Base-by-base conservation (phyloP, 2,888 invertebrate genomes). In the Stenodema calcarata region DNA sequence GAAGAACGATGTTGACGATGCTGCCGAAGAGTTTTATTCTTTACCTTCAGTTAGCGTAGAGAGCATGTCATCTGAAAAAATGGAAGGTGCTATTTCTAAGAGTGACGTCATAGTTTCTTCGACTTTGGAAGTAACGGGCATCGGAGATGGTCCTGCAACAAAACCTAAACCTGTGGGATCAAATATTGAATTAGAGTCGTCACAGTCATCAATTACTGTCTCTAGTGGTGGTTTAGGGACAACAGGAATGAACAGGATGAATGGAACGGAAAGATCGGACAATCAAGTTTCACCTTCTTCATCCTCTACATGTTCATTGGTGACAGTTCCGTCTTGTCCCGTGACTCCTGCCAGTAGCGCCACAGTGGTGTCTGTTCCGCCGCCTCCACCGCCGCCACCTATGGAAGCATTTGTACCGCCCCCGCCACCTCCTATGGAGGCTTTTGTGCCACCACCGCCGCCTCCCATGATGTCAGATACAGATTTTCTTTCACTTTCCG, bases 381-480 rank as follows among this genome's bases (percentile, higher is more conserved):
- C 89, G 2, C 89, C 89, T 18, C 87, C 88, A 14, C 87, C 89
- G n/a, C 35, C 90, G 89, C 62, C 89, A 80, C 89, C 90, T 4
- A 87, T 47, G n/a, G n/a, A 23, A 12, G 12, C 88, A 18, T 41
- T 80, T 1, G 28, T 30, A 35, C 28, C n/a, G 75, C 88, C 89
- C 62, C 89, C 89, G 23, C 90, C 90, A 16, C 89, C 90, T 27
- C 88, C 89, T 76, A 88, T 89, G 42, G 88, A 87, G 0, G 73
- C 73, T 6, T 41, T 30, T n/a, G n/a, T 41, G 41, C 82, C 83
- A 41, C 86, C 83, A 54, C 73, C 89, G 89, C 76, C 90, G 89
- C 69, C 90, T 27, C 88, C 89, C 9, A 91, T 91, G 16, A 90
- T 54, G 54, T 73, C 91, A 14, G 90, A 90, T 6, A 73, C n/a